A percentile compares a stretch with the other conserved stretches of the same genome.
These are phyloP conservation scores for Heliconius erato DNA, from an alignment of 2,888 invertebrate genomes.

Conservation along the genomic window DNA sequence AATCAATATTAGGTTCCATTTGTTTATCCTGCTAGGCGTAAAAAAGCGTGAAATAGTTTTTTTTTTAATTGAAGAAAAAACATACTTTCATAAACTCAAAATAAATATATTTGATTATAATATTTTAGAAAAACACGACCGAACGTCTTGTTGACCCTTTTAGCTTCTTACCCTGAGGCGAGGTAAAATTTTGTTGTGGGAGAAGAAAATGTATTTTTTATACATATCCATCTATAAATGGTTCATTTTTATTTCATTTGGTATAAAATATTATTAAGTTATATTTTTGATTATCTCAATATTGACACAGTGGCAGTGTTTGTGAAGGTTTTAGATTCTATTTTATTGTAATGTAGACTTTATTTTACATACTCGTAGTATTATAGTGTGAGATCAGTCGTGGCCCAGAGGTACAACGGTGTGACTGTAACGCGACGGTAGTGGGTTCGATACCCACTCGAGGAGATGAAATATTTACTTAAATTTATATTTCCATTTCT, in stretches of 20 bases:
- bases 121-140: constrained; percentile 5
- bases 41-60: not conserved
- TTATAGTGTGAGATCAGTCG: too few relatives aligned
- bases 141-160: constrained; percentile 24
- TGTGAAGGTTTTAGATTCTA: not conserved
- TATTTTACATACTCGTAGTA: too few relatives aligned
- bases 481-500: too few relatives aligned
- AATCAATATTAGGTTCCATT: not conserved
- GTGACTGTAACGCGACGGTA: too few relatives aligned
- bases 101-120: constrained; percentile 18
- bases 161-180: constrained; percentile 30
- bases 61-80: not conserved
- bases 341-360: too few relatives aligned
- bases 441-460: too few relatives aligned
- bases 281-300: too few relatives aligned
- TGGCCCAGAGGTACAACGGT: too few relatives aligned
- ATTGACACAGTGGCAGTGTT: not conserved
- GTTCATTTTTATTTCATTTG: not conserved
- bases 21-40: not conserved
- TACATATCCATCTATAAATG: too few relatives aligned
- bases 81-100: not conserved
- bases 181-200: constrained; percentile 15
- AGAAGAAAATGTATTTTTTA: constrained; percentile 14
- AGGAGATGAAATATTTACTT: too few relatives aligned
- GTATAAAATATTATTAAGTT: constrained; percentile 6